phyloP scores from a whole-genome alignment of 2,888 invertebrate species.

The Gryllus longicercus region DNA sequence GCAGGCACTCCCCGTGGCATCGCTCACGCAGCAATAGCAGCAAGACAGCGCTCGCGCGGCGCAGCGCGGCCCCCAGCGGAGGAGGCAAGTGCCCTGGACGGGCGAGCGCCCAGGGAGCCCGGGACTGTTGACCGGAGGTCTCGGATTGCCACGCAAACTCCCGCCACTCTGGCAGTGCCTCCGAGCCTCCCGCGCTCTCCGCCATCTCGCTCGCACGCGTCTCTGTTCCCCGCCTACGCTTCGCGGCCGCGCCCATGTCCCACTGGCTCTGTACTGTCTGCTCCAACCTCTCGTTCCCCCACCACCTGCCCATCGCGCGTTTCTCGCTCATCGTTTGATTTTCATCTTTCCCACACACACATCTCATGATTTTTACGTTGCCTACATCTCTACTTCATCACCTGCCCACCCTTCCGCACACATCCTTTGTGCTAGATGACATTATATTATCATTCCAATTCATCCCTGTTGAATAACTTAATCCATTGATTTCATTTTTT shows the following conservation, averaged over 20 bases:
- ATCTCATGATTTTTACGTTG: too few relatives aligned
- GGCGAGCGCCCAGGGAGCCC: background rate
- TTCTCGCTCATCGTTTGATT: too few relatives aligned
- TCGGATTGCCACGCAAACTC: background rate
- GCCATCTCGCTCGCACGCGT: background rate
- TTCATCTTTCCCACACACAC: too few relatives aligned
- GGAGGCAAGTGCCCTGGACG: background rate
- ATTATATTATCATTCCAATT: too few relatives aligned
- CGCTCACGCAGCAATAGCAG: too few relatives aligned
- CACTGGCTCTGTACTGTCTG: background rate
- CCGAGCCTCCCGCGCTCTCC: background rate
- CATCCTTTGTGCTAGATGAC: too few relatives aligned
- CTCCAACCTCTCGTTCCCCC: background rate
- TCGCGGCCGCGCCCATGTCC: background rate
- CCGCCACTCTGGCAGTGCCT: background rate
- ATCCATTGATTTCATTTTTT: too few relatives aligned
- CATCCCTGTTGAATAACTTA: too few relatives aligned
- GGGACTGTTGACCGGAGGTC: background rate
- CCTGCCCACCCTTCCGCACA: too few relatives aligned
- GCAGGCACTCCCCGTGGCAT: too few relatives aligned
- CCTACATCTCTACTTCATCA: too few relatives aligned
- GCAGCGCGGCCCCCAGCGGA: background rate
- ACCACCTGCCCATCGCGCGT: background rate
- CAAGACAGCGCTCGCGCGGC: too few relatives aligned
- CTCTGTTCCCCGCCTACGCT: background rate